phyloP scores from a whole-genome alignment of 2,797 vertebrate genomes.

The Aldrovandia affinis region DNA sequence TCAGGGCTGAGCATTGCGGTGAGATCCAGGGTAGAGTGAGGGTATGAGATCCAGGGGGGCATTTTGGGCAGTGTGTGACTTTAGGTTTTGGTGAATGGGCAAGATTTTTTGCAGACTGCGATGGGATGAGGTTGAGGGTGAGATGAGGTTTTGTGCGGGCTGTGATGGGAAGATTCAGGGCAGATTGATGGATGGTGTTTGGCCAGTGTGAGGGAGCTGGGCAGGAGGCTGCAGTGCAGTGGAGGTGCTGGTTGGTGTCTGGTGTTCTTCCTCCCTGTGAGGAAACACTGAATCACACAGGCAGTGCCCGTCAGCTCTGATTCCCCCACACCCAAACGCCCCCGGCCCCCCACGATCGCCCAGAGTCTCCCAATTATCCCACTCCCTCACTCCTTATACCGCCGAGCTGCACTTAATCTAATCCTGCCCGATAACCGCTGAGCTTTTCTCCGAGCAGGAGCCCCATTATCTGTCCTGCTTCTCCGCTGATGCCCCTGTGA shows the following conservation, averaged over 20 bases:
- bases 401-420: constrained; percentile 44
- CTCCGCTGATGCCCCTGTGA: neutral
- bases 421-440: constrained; percentile 34
- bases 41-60: too few relatives aligned
- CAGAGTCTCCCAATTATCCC: constrained; percentile 25
- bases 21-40: neutral
- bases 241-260: neutral
- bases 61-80: too few relatives aligned
- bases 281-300: constrained; percentile 31
- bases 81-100: too few relatives aligned
- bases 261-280: neutral
- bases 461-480: constrained; percentile 38
- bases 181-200: too few relatives aligned
- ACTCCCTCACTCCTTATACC: constrained; percentile 10
- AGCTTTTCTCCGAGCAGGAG: constrained; percentile 9
- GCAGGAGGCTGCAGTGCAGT: too few relatives aligned
- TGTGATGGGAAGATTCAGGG: too few relatives aligned
- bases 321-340: neutral
- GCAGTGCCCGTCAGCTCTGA: constrained; percentile 31
- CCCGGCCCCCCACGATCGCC: constrained; percentile 30
- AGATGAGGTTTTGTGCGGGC: neutral
- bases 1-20: neutral
- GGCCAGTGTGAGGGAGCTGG: neutral
- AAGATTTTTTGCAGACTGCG: too few relatives aligned
- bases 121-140: neutral